Percentiles rank a stretch among this genome's conserved stretches.
Conservation (phyloP, 2,888 invertebrate species). For the Lithosia quadra region DNA sequence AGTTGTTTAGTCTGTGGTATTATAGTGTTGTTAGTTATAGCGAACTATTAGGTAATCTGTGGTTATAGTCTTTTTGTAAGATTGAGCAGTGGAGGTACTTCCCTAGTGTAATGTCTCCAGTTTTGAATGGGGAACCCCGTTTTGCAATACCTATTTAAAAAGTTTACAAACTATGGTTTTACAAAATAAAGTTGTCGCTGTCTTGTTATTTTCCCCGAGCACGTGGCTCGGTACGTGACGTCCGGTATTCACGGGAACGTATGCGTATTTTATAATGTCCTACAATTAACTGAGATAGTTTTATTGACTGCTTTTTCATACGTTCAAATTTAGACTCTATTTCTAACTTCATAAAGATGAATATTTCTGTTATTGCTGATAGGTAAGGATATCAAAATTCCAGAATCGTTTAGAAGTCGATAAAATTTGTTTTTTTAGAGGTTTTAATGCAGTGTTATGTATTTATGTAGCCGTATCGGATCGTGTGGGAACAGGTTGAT, state of each 20-base stretch:
- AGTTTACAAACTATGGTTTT: neutral
- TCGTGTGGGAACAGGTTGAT: constrained; percentile 27
- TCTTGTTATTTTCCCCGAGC: constrained; percentile 27
- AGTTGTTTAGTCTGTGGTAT: no score
- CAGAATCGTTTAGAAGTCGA: constrained; percentile 37
- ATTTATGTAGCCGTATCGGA: constrained; percentile 24
- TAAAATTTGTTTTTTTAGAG: constrained; percentile 44
- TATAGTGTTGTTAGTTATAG: neutral
- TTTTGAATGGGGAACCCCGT: neutral
- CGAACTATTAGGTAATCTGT: no score
- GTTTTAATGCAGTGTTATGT: constrained; percentile 41
- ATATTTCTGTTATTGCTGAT: neutral
- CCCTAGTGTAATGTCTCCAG: neutral
- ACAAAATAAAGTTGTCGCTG: neutral
- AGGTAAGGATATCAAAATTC: constrained; percentile 42
- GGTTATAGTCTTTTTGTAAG: neutral
- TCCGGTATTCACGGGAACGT: constrained; percentile 31
- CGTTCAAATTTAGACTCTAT: constrained; percentile 7
- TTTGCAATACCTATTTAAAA: neutral
- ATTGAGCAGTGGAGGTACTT: neutral
- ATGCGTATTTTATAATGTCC: constrained; percentile 18
- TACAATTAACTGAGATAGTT: constrained; percentile 18
- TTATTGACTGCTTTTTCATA: constrained; percentile 3
- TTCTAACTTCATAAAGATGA: neutral
- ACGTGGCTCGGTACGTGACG: constrained; percentile 49